A percentile compares a stretch with the other conserved stretches of the same genome.
Conservation (phyloP, 1,140 invertebrate species). For the Campoletis sonorensis region DNA sequence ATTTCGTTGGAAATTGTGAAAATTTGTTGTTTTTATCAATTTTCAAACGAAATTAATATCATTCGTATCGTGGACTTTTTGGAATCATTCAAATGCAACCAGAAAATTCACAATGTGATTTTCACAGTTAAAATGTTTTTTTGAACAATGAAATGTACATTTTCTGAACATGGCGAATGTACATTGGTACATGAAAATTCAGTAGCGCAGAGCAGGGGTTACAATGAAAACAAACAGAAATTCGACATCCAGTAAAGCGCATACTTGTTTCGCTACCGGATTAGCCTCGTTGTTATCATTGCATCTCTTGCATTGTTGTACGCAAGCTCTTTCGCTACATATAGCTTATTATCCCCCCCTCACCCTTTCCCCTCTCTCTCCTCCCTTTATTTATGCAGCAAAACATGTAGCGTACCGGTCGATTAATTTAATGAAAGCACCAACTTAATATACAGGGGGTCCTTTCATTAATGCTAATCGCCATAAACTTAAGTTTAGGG, state of each 20-base stretch:
- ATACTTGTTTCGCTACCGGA: neutral
- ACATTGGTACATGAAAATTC: slow-evolving; percentile 1
- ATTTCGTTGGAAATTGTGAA: no score
- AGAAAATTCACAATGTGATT: no score
- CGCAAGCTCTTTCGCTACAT: neutral
- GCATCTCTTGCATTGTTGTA: neutral
- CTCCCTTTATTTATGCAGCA: slow-evolving; percentile 1
- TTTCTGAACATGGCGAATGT: no score
- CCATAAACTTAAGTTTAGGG: no score
- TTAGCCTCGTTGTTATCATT: slow-evolving; percentile 4
- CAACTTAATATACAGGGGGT: no score
- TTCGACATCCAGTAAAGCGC: slow-evolving; percentile 5
- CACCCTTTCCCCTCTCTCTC: neutral
- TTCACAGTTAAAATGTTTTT: neutral
- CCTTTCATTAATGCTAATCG: no score
- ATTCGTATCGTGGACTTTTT: no score
- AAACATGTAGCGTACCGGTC: neutral
- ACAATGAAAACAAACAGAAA: slow-evolving; percentile 5
- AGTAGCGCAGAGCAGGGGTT: neutral
- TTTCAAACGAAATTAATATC: no score
- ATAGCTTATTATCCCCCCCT: neutral
- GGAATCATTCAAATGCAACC: no score
- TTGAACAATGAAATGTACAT: neutral
- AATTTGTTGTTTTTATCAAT: no score
- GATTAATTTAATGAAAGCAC: neutral